Percentiles rank a stretch among this genome's conserved stretches.
phyloP scores from a whole-genome alignment of 2,113 vertebrate genomes.

The Lepus europaeus region DNA sequence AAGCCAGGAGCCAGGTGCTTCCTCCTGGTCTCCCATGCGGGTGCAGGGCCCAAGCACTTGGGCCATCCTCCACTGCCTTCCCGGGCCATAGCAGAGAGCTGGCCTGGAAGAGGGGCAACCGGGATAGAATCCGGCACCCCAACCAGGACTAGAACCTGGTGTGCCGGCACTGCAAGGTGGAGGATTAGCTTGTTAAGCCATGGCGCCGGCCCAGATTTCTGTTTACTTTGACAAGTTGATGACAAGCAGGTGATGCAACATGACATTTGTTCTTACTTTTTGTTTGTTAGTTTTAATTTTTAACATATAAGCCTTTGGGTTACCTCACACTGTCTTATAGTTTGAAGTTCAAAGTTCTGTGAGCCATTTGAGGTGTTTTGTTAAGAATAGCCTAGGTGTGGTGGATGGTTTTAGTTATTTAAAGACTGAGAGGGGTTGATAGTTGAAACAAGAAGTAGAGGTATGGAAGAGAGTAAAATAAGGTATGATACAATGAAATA shows the following conservation, averaged over 20 bases:
- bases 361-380: conserved; percentile 32
- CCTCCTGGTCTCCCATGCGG: no score
- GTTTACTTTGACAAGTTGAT: neutral
- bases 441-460: neutral
- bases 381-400: neutral
- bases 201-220: neutral
- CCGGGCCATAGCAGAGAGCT: no score
- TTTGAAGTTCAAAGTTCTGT: conserved; percentile 1
- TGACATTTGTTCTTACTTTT: conserved; percentile 39
- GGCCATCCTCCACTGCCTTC: no score
- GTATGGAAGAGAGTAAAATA: neutral
- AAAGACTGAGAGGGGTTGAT: conserved; percentile 5
- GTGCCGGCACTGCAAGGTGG: no score
- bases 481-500: neutral
- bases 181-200: no score
- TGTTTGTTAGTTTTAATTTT: conserved; percentile 3
- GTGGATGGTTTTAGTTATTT: neutral
- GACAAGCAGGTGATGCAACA: neutral
- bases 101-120: no score
- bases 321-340: neutral
- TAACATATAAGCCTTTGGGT: neutral
- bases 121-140: no score
- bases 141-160: no score
- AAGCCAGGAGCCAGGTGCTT: no score
- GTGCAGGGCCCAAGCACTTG: no score